Evolutionary conservation across 2,113 vertebrate genomes (phyloP).

Genomic region (Xenus cinereus): DNA sequence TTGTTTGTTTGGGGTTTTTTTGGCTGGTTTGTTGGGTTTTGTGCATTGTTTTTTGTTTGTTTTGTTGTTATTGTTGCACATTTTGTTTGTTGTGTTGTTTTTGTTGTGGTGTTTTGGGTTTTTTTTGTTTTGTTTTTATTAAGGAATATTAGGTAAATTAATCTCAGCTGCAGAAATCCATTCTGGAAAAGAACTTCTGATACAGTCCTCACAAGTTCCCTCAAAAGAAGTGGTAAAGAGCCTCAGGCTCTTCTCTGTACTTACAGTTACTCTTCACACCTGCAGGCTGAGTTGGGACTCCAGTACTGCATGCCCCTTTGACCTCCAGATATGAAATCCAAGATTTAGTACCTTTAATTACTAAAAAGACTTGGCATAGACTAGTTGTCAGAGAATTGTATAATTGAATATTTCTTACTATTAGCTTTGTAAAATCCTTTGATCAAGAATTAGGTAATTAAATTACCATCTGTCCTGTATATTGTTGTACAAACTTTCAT

Average conservation of each 20-base stretch:
- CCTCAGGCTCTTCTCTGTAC: neutral
- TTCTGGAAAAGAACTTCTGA: neutral
- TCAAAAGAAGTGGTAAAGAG: neutral
- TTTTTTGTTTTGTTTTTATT: neutral
- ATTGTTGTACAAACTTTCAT: neutral
- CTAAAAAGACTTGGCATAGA: neutral
- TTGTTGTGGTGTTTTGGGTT: neutral
- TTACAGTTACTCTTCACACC: neutral
- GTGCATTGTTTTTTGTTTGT: neutral
- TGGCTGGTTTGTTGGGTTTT: neutral
- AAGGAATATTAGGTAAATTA: neutral
- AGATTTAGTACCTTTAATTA: neutral
- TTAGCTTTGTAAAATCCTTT: conserved; percentile 19
- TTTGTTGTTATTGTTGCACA: neutral
- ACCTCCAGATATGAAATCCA: neutral
- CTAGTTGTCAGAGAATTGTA: neutral
- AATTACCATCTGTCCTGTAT: neutral
- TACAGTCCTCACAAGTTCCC: neutral
- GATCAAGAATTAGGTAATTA: conserved; percentile 36
- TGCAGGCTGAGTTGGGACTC: neutral
- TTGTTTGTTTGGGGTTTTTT: neutral
- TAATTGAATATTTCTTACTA: neutral
- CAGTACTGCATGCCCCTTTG: neutral
- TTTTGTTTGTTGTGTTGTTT: neutral
- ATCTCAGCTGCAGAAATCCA: neutral